These are phyloP conservation scores for Labroides dimidiatus DNA, from an alignment of 2,797 vertebrate species.

Conservation along the genomic window DNA sequence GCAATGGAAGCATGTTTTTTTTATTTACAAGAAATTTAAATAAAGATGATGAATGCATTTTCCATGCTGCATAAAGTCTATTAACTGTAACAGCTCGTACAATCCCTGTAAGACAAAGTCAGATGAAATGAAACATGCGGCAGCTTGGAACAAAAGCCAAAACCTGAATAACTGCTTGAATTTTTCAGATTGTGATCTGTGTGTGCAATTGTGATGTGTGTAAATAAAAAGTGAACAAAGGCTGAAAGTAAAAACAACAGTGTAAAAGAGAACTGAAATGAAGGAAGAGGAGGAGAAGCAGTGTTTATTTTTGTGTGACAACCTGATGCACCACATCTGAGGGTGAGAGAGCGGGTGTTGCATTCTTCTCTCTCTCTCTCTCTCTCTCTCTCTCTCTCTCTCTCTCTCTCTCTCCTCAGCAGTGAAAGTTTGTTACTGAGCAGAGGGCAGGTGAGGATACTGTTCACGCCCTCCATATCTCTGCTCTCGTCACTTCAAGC, in stretches of 20 bases:
- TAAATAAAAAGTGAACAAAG: background rate
- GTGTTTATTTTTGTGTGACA: background rate
- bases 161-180: conserved; percentile 1
- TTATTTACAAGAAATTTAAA: too few relatives aligned
- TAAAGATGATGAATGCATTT: background rate
- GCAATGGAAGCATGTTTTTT: too few relatives aligned
- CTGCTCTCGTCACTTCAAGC: background rate
- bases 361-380: conserved; percentile 35
- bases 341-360: conserved; percentile 1
- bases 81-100: background rate
- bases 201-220: background rate
- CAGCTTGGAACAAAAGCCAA: background rate
- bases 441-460: conserved; percentile 43
- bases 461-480: conserved; percentile 1
- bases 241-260: background rate
- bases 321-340: background rate
- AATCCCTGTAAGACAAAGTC: background rate
- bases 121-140: conserved; percentile 2
- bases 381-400: too few relatives aligned
- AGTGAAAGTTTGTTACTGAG: background rate
- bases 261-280: background rate
- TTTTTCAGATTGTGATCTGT: background rate
- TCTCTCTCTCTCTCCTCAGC: background rate
- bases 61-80: background rate
- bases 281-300: background rate